Evolutionary conservation across 2,113 vertebrate genomes (phyloP).

Genomic region (Pteropus alecto): DNA sequence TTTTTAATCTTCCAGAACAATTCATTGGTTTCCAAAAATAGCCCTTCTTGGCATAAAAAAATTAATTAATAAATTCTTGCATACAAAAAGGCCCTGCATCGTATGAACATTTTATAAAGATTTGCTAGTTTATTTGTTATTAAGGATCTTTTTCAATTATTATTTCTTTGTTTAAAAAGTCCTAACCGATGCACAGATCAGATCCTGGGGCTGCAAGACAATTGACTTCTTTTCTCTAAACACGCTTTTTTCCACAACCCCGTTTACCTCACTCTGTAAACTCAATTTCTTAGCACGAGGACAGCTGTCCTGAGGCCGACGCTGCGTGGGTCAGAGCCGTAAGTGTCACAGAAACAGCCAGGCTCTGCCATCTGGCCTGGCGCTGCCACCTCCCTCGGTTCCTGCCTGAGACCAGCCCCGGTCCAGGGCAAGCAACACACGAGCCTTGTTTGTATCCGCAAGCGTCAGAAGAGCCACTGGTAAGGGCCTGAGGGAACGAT

Average conservation of each 20-base stretch:
- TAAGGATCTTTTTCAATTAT: neutral
- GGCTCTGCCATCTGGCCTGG: neutral
- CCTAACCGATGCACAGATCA: neutral
- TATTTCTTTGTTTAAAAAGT: neutral
- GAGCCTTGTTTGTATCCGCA: neutral
- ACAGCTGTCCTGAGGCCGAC: neutral
- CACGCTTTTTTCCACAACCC: neutral
- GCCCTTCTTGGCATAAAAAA: constrained; percentile 5
- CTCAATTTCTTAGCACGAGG: neutral
- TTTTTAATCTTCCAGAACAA: constrained; percentile 17
- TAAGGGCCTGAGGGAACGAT: neutral
- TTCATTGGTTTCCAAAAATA: constrained; percentile 44
- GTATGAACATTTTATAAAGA: neutral
- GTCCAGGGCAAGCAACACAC: rapidly evolving
- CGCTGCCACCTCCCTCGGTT: no score
- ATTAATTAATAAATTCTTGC: constrained; percentile 15
- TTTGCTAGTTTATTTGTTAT: neutral
- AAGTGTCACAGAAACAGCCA: neutral
- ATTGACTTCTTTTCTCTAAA: neutral
- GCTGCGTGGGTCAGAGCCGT: neutral
- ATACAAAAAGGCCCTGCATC: neutral
- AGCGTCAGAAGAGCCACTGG: neutral
- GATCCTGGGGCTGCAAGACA: neutral
- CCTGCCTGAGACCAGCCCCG: neutral
- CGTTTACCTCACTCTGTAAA: neutral